Evolutionary conservation across 2,888 invertebrate genomes (phyloP), one percentile per base, ranked within the genome.

Genomic region (Schrankia costaestrigalis): DNA sequence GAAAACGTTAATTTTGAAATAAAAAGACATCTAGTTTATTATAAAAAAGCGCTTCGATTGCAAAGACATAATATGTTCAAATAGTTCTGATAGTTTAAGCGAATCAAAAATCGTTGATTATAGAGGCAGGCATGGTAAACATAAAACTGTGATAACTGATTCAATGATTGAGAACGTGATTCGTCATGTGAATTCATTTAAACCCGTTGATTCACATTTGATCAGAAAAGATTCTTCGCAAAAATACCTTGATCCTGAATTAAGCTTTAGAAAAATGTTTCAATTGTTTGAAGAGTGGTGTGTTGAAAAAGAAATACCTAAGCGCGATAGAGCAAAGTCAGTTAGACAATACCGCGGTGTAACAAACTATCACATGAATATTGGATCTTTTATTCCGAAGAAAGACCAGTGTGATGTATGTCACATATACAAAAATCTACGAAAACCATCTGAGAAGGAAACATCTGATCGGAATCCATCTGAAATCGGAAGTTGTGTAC

Each of bases 381-480:
- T 34, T 3, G 13, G 18, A 15, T 37, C 31, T 27, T 37, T 28
- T 2, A 18, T 24, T 15, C 36, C 36, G 7, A 31, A 36, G 12
- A 36, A 36, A 24, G 31, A 31, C 27, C 30, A 21, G 3, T 30
- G 30, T 35, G 35, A 30, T 15, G 13, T 15, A 15, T 15, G 6
- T 15, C 3, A 15, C 17, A 15, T 15, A 3, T 15, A 4, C 4
- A 4, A 15, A 15, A 15, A 15, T 4, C n/a, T n/a, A 15, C 3
- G 17, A 15, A 15, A 15, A 15, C 3, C 3, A 15, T 4, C 3
- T 4, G 6, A 15, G 6, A 15, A 15, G 6, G 17, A 15, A 15
- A 15, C 17, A 15, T 3, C 17, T 15, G 6, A 31, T 17, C 15
- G 37, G 17, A 34, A 37, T n/a, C 27, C 27, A 18, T 26, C 29